Conservation (phyloP, 2,888 invertebrate genomes). For the Cryptocephalus moraei region DNA sequence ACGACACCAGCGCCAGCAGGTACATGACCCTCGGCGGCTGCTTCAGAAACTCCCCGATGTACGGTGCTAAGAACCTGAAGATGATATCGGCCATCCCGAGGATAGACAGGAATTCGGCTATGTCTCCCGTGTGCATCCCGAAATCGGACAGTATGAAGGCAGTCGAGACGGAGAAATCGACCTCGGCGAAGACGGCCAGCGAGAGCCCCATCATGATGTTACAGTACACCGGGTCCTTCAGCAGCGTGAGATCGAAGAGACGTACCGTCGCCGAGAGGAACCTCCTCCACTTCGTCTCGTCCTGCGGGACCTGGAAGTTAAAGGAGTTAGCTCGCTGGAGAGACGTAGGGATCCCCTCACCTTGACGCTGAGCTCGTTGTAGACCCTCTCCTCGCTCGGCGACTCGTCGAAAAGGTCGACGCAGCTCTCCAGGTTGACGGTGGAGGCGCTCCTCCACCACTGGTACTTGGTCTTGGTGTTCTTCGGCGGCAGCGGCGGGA, state of each 20-base stretch:
- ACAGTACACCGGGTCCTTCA: conserved; percentile 57
- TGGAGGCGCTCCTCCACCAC: conserved; percentile 44
- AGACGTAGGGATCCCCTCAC: too few species aligned
- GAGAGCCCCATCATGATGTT: conserved; percentile 59
- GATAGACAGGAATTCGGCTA: conserved; percentile 53
- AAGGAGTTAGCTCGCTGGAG: too few species aligned
- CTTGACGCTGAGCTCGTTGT: conserved; percentile 11
- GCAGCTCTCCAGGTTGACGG: conserved; percentile 48
- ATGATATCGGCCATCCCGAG: conserved; percentile 45
- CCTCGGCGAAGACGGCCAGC: conserved; percentile 56
- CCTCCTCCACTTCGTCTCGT: conserved; percentile 9
- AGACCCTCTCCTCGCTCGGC: conserved; percentile 5
- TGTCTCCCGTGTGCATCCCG: conserved; percentile 45
- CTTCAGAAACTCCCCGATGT: conserved; percentile 53
- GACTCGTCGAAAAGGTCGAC: conserved; percentile 44
- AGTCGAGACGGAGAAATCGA: conserved; percentile 55
- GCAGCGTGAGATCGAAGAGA: conserved; percentile 54
- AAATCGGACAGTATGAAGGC: conserved; percentile 59
- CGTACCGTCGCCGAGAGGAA: conserved; percentile 35
- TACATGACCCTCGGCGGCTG: conserved; percentile 55
- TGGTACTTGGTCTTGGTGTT: conserved; percentile 23
- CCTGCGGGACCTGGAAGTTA: conserved; percentile 2
- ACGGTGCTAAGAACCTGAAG: conserved; percentile 53
- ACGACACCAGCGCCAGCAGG: conserved; percentile 47
- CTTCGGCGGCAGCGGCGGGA: conserved; percentile 1